Evolutionary conservation across 2,888 invertebrate species (phyloP), one percentile per base, ranked within the genome.

Genomic region (Drosophila neotestacea): DNA sequence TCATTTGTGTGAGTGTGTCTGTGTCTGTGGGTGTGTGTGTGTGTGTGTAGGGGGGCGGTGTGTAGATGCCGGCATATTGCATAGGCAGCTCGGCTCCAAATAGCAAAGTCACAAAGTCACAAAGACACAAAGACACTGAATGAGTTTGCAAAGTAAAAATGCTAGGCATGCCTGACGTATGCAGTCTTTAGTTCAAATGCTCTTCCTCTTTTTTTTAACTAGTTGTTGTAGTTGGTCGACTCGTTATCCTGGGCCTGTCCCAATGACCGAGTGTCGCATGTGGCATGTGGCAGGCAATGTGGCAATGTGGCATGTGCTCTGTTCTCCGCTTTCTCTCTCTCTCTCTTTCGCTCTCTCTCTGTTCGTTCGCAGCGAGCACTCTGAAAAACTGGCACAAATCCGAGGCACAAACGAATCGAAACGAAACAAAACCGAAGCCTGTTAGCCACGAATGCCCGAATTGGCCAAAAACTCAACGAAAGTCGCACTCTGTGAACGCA

Each of bases 231-330:
- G 41, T 62, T 38, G 39, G 41, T 63, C 41, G 39, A 32, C 36
- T 54, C 48, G 63, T 61, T 70, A 70, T 77, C 77, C 80, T 83
- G 86, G 80, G 86, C 89, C 88, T 84, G 89, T 90, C 89, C 89
- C 88, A 89, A 90, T 89, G 90, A 89, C 89, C 90, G 88, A 89
- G 79, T 87, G 74, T 85, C 71, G 64, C 76, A 50, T 47, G 72
- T 59, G 60, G 32, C 60, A 46, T 59, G 22, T 22, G 22, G 22
- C 22, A 22, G 22, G 22, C 22, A 22, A 22, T 22, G 22, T 22
- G 22, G 22, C 22, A 22, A 22, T 22, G 54, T 48, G 54, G 67
- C 47, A 51, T 63, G 70, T 61, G 42, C 54, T 42, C 11, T 6
- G 32, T 5, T 30, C 30, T 30, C 30, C 30, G 16, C 30, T 30